Evolutionary conservation across 2,888 invertebrate species (phyloP).

Genomic region (Tachina grossa): DNA sequence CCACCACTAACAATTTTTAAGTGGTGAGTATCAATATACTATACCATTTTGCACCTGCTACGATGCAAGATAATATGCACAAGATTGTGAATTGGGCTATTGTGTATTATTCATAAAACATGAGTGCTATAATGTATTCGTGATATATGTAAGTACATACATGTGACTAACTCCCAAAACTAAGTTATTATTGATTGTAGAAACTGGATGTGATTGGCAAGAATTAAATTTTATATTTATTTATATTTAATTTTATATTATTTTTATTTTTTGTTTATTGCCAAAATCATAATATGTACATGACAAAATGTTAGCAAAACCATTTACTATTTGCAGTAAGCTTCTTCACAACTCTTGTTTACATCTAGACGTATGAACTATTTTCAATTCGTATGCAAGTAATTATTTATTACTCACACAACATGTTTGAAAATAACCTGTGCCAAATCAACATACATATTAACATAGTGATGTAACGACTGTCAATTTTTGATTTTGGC

Average conservation of each 20-base stretch:
- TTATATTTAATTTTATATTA: too few relatives aligned
- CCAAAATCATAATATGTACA: background rate
- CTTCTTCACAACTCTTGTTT: background rate
- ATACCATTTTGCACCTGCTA: too few relatives aligned
- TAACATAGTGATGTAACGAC: too few relatives aligned
- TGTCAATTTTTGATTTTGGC: too few relatives aligned
- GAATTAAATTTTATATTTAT: background rate
- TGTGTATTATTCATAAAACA: too few relatives aligned
- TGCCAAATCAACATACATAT: background rate
- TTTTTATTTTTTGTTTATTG: background rate
- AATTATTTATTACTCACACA: constrained; percentile 16
- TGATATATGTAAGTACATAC: too few relatives aligned
- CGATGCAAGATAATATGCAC: too few relatives aligned
- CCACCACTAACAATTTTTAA: too few relatives aligned
- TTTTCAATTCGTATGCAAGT: background rate
- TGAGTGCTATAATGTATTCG: background rate
- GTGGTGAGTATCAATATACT: too few relatives aligned
- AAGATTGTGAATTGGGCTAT: too few relatives aligned
- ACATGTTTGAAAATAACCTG: background rate
- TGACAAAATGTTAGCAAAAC: constrained; percentile 1
- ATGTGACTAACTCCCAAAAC: background rate
- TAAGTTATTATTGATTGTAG: background rate
- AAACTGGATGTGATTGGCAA: background rate
- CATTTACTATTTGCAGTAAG: background rate
- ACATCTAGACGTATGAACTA: constrained; percentile 13